These are phyloP conservation scores for Meles meles DNA, from an alignment of 2,113 vertebrate species.

Conservation along the genomic window DNA sequence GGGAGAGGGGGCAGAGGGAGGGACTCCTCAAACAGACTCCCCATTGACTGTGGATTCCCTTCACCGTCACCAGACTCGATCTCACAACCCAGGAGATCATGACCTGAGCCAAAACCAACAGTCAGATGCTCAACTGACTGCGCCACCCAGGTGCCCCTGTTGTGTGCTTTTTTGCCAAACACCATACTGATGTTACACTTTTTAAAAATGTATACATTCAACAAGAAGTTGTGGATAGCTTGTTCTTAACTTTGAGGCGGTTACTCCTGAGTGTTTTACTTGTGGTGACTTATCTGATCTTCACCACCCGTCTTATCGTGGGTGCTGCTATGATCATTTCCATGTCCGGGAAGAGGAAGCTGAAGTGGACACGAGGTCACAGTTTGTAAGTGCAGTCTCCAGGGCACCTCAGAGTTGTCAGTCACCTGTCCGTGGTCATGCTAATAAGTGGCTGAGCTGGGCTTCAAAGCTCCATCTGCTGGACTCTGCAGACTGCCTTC, in stretches of 20 bases:
- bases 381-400: fast-evolving
- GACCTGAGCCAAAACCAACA: background rate
- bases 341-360: background rate
- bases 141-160: background rate
- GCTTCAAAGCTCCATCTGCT: background rate
- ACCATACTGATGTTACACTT: background rate
- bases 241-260: background rate
- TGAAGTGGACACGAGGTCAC: background rate
- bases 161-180: background rate
- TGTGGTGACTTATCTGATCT: no score
- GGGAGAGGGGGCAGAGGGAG: background rate
- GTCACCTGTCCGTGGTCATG: background rate
- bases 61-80: fast-evolving
- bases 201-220: background rate
- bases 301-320: background rate
- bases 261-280: background rate
- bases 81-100: background rate
- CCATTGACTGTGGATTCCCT: background rate
- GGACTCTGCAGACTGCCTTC: background rate
- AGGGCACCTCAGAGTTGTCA: background rate
- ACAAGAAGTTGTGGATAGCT: background rate
- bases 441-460: background rate
- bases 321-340: background rate
- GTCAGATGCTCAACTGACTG: background rate
- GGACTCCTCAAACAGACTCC: background rate